Evolutionary conservation across 2,113 vertebrate genomes (phyloP), one percentile per base, ranked within the genome.

Genomic region (Cyprinodon variegatus): DNA sequence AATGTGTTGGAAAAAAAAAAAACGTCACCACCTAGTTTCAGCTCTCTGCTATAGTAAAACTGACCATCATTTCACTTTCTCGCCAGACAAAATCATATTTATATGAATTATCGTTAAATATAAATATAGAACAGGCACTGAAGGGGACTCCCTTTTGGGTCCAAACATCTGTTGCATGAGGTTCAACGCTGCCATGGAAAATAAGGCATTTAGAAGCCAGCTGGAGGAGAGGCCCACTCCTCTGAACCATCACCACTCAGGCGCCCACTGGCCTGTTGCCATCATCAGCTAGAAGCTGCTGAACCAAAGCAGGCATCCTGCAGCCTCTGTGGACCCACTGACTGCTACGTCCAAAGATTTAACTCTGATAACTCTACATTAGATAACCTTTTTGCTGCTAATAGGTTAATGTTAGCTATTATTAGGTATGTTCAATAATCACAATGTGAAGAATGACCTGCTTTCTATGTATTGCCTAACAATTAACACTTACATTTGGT

Each of bases 201-300:
- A 93, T 93, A 91, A 90, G 86, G 92, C 92, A 92, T 91, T 93
- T 92, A 93, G 87, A 84, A 89, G 91, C 89, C 92, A 94, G 94
- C 91, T 92, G 93, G 93, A 93, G 70, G 84, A 77, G 67, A 73
- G 81, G 73, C 71, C 68, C 80, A 83, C 80, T 90, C 84, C 83
- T 83, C 89, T 87, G 89, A 76, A 88, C 80, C 79, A 82, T 85
- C 79, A 79, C 77, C 61, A 82, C 86, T 88, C 87, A 86, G 83
- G 81, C 83, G 79, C 87, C 88, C 73, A 74, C 88, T 93, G 93
- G 92, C 92, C 80, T 41, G 71, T 13, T 43, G 86, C 91, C 90
- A 91, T 86, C 83, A 81, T 69, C 88, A 78, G 78, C 90, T 74
- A 86, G 79, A 79, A 88, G 80, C 88, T 83, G 76, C 81, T 81